Percentiles rank a stretch among this genome's conserved stretches.
Evolutionary conservation across 1,140 invertebrate genomes (phyloP).

Genomic region (Procambarus virginalis): DNA sequence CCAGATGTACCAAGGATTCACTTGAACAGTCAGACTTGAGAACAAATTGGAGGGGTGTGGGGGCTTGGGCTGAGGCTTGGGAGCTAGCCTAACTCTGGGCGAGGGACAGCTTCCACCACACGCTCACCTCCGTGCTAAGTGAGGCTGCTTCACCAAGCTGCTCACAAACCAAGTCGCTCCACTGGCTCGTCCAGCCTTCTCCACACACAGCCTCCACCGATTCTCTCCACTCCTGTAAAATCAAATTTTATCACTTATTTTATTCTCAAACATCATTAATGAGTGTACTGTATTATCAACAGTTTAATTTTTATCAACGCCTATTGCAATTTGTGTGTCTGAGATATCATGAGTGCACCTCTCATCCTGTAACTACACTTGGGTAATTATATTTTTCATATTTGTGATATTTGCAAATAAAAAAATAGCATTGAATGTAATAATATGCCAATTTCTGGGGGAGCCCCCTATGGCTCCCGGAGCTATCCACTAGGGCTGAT

Average conservation of each 20-base stretch:
- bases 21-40: slow-evolving; percentile 42
- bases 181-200: slow-evolving; percentile 51
- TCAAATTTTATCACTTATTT: background rate
- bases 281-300: too few relatives aligned
- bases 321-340: too few relatives aligned
- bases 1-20: slow-evolving; percentile 43
- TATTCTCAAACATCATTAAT: too few relatives aligned
- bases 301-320: too few relatives aligned
- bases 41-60: slow-evolving; percentile 37
- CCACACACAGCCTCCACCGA: slow-evolving; percentile 44
- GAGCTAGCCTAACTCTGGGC: slow-evolving; percentile 29
- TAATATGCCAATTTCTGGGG: too few relatives aligned
- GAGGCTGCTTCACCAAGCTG: slow-evolving; percentile 20
- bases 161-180: slow-evolving; percentile 45
- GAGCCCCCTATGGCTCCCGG: too few relatives aligned
- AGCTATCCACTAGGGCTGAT: too few relatives aligned
- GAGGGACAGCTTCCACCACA: slow-evolving; percentile 34
- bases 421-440: too few relatives aligned
- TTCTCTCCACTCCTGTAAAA: slow-evolving; percentile 40
- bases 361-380: too few relatives aligned
- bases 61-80: background rate
- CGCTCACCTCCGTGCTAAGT: slow-evolving; percentile 37
- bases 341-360: too few relatives aligned
- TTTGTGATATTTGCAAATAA: too few relatives aligned
- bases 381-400: too few relatives aligned